Conservation (phyloP, 2,888 invertebrate genomes). For the Lysandra coridon region DNA sequence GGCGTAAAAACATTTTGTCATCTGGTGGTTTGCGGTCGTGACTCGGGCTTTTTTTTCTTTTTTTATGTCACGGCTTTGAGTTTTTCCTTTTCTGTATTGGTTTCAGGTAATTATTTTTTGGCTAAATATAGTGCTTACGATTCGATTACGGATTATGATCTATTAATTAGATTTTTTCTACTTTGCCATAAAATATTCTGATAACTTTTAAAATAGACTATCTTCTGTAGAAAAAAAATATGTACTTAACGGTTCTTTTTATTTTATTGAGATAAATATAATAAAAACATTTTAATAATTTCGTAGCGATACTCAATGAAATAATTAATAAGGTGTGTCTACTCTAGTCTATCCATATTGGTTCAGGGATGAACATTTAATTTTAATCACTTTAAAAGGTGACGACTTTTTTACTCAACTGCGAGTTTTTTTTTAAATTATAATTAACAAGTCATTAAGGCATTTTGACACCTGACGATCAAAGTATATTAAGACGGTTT, state of each 20-base stretch:
- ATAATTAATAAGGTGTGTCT: neutral
- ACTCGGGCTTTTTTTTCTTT: conserved; percentile 42
- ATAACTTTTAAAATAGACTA: no score
- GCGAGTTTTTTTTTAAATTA: neutral
- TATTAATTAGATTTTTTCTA: no score
- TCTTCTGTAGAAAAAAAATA: no score
- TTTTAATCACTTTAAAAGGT: neutral
- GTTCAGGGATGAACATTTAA: neutral
- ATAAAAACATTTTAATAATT: neutral
- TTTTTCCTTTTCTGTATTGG: conserved; percentile 9
- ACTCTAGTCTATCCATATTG: neutral
- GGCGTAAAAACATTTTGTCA: conserved; percentile 70
- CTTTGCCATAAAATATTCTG: no score
- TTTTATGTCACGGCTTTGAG: conserved; percentile 36
- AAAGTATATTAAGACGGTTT: neutral
- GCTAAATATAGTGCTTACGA: neutral
- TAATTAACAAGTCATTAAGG: neutral
- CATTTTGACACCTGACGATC: neutral
- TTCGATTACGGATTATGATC: neutral
- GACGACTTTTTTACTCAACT: neutral
- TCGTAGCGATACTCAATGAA: neutral
- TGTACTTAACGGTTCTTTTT: no score
- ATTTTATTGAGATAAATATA: no score
- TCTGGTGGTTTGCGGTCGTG: conserved; percentile 50
- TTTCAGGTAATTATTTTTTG: conserved; percentile 24